Evolutionary conservation across 2,113 vertebrate species (phyloP), one percentile per base, ranked within the genome.

Genomic region (Mus spicilegus): DNA sequence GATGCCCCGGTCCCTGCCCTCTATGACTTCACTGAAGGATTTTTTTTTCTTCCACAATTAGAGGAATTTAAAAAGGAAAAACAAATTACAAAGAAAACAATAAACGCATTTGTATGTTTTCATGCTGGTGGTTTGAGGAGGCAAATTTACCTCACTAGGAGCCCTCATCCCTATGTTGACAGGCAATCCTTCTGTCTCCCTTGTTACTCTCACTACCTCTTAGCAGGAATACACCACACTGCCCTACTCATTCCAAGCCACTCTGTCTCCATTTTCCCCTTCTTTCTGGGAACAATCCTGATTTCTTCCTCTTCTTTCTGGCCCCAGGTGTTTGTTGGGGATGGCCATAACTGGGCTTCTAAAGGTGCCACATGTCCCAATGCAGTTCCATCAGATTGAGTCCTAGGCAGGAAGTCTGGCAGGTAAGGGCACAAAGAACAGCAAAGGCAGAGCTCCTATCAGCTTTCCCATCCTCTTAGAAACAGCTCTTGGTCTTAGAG

Each of bases 201-300:
- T 97, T 96, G 28, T 93, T 97, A 97, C 95, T 93, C 91, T 98
- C 98, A 84, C 99, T 99, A 99, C 99, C 99, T 99, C 99, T 98
- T 98, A 96, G 46, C 98, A 99, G 97, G 97, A 97, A 96, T 75
- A 82, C 0, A 5, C 97, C 97, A 95, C 93, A 4, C 0, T 72
- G 65, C 87, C 95, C 95, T 67, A 3, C 80, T 87, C 78, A 5
- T 85, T 92, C 22, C 93, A 95, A 84, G 92, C 5, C 0, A 63
- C 95, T 96, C 46, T 0, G 72, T 87, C 80, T 91, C 0, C 80
- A 77, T 91, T 82, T 10, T 0, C 94, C 87, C 75, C 88, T 92
- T 67, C 0, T 87, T 87, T 77, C 95, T 5, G 24, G 93, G 97
- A 30, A 1, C 85, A 46, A 0, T 87, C 75, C 95, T 30, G 33